Evolutionary conservation across 2,797 vertebrate species (phyloP), one percentile per base, ranked within the genome.

Genomic region (Falco cherrug): DNA sequence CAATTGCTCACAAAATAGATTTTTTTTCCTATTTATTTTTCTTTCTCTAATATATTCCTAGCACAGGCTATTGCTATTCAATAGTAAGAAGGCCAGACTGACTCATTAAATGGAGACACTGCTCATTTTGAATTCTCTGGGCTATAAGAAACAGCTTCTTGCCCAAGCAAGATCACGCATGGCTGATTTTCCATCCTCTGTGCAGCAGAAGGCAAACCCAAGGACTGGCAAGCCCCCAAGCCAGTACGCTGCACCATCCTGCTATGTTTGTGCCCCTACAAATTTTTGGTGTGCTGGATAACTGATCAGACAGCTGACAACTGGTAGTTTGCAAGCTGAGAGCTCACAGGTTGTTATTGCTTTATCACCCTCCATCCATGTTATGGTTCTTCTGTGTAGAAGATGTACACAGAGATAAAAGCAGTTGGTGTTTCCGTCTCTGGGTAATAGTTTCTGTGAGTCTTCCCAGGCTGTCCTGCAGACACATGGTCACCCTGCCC

Each of bases 1-100:
- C 48, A 93, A 81, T 84, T 80, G 48, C 45, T 93, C 61, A 76
- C 59, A 86, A 90, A 93, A 92, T 41, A 29, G 80, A 71, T 69
- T 51, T 83, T 82, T 81, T 80, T 65, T 65, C 48, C 60, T 68
- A 56, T 90, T 96, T 86, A 74, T 90, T 93, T 93, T 93, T 87
- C 61, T 86, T 74, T 56, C 60, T 90, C n/a, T 80, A 84, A 75
- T 81, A 64, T 69, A 94, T 92, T 90, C 61, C 54, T 45, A 88
- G 69, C 76, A 68, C 48, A 84, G 45, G 17, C 61, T 53, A 51
- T 64, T 85, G 73, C 35, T 93, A 64, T 70, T 94, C 80, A 90
- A 45, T 60, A 90, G 69, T 39, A 39, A 81, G 81, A 70, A 88
- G 85, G 28, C 48, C 88, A 93, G 73, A 80, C 64, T 48, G 64